A percentile compares a stretch with the other conserved stretches of the same genome.
Conservation (phyloP, 2,797 vertebrate species). For the Pipistrellus nathusii region DNA sequence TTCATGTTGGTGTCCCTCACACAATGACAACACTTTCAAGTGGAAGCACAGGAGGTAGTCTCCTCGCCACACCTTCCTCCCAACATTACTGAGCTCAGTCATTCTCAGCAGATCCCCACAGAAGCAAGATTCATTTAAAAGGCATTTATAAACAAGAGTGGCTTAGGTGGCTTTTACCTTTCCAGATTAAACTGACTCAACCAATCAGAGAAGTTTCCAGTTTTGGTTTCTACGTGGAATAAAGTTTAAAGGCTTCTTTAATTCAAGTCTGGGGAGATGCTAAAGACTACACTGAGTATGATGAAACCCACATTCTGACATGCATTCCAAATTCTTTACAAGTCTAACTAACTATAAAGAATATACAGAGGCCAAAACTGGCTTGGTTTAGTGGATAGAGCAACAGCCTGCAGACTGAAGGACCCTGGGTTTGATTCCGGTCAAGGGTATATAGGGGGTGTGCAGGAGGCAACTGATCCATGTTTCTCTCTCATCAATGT, state of each 20-base stretch:
- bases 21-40: background rate
- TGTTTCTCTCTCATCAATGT: no score
- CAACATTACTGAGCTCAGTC: background rate
- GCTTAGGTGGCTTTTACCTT: background rate
- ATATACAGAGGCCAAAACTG: background rate
- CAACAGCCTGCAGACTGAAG: no score
- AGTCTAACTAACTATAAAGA: background rate
- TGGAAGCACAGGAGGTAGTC: background rate
- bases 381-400: no score
- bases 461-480: no score
- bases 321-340: background rate
- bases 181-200: background rate
- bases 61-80: background rate
- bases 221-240: background rate
- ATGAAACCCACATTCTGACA: slow-evolving; percentile 15
- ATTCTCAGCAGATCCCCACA: background rate
- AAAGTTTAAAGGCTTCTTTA: background rate
- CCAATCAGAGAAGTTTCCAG: background rate
- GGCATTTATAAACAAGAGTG: background rate
- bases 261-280: background rate
- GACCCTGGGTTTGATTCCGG: no score
- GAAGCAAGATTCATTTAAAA: background rate
- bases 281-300: background rate
- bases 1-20: background rate
- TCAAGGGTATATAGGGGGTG: no score